phyloP scores from a whole-genome alignment of 2,888 invertebrate species.

The Monoplex corrugatus region DNA sequence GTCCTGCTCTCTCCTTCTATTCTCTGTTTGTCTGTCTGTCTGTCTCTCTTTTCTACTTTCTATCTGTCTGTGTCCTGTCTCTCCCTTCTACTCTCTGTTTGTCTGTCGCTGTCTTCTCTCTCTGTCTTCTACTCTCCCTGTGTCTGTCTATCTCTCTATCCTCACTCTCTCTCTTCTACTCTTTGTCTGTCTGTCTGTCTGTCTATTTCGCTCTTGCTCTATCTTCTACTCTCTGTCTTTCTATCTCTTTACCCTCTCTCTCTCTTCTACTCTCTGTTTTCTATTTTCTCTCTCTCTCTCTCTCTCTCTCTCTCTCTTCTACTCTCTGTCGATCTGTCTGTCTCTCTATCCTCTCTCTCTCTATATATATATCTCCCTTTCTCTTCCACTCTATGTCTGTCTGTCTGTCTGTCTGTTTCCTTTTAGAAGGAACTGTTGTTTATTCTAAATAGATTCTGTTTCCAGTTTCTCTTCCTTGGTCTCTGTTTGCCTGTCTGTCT shows the following conservation, averaged over 20 bases:
- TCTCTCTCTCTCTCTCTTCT: neutral
- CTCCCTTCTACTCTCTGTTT: no score
- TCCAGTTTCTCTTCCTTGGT: no score
- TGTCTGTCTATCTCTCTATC: neutral
- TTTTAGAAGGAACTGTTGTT: no score
- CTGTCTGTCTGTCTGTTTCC: neutral
- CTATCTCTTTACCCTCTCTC: neutral
- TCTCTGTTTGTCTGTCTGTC: neutral
- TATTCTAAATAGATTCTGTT: no score
- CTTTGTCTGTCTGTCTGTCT: neutral
- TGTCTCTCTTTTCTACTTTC: neutral
- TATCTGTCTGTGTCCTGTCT: no score
- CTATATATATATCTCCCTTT: neutral
- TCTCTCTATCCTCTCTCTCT: neutral
- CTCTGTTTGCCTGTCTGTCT: neutral
- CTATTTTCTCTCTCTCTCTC: conserved; percentile 2
- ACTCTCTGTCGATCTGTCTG: neutral
- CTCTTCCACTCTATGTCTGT: neutral
- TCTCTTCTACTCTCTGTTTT: neutral
- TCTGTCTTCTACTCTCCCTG: neutral
- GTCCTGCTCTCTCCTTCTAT: neutral
- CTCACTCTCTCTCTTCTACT: neutral
- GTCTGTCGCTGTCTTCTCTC: neutral
- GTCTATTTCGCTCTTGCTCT: neutral
- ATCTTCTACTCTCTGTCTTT: neutral